A percentile compares a stretch with the other conserved stretches of the same genome.
Conservation (phyloP, 2,888 invertebrate genomes). For the Calliscelio sp. region DNA sequence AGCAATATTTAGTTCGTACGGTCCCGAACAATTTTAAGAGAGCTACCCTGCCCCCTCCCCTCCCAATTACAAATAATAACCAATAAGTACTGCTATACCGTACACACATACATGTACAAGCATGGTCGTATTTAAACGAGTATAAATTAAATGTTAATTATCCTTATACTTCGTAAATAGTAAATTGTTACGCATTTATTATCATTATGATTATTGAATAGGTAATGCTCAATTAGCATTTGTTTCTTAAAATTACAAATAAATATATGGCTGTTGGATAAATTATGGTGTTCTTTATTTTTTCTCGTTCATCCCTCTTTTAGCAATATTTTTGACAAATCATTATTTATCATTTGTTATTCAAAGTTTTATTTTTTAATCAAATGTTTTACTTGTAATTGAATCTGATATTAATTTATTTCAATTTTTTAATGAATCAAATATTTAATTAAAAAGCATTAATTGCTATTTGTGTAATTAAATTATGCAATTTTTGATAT, state of each 20-base stretch:
- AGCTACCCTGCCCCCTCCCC: conserved; percentile 32
- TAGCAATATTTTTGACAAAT: too few species aligned
- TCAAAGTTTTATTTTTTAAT: too few species aligned
- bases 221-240: conserved; percentile 86
- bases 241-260: conserved; percentile 86
- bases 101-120: conserved; percentile 80
- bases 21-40: conserved; percentile 74
- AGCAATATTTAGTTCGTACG: conserved; percentile 85
- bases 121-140: conserved; percentile 85
- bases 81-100: conserved; percentile 81
- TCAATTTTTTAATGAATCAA: too few species aligned
- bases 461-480: too few species aligned
- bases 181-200: conserved; percentile 86
- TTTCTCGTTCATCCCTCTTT: too few species aligned
- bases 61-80: conserved; percentile 76
- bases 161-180: conserved; percentile 85
- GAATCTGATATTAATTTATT: too few species aligned
- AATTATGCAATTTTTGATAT: too few species aligned
- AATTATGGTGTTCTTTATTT: too few species aligned
- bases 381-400: too few species aligned
- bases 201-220: conserved; percentile 86
- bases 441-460: too few species aligned
- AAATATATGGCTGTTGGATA: conserved; percentile 86
- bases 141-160: conserved; percentile 86
- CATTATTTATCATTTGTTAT: too few species aligned